Conservation (phyloP, 2,797 vertebrate species). For the Pseudochirops corinnae region DNA sequence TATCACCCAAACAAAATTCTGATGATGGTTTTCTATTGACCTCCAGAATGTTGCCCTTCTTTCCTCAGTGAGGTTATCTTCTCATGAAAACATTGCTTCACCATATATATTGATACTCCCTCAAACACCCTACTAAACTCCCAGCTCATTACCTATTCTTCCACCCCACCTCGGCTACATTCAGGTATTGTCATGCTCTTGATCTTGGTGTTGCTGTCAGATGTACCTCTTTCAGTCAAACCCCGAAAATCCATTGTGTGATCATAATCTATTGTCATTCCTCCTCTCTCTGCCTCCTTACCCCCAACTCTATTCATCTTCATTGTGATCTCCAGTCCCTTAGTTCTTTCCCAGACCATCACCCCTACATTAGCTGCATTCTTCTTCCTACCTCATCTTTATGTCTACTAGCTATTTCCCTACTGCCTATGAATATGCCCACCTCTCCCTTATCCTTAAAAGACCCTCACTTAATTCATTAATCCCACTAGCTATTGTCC, state of each 20-base stretch:
- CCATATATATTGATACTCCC: neutral
- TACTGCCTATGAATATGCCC: neutral
- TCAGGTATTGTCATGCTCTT: neutral
- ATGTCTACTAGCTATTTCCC: neutral
- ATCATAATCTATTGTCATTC: neutral
- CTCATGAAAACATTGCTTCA: neutral
- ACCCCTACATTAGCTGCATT: neutral
- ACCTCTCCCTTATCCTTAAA: neutral
- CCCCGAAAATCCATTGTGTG: neutral
- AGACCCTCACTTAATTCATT: neutral
- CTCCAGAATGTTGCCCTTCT: neutral
- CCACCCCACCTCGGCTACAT: neutral
- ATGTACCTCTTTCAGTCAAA: neutral
- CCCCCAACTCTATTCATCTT: neutral
- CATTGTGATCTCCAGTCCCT: neutral
- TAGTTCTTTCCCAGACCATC: neutral
- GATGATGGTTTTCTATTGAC: neutral
- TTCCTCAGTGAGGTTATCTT: neutral
- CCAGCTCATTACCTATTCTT: neutral
- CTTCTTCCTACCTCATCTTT: neutral
- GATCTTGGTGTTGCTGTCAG: neutral
- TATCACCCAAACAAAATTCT: neutral
- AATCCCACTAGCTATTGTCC: neutral
- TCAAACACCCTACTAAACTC: neutral
- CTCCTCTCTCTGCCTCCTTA: neutral